Base-by-base conservation (phyloP, 2,113 vertebrate species). In the Eulemur rufifrons region DNA sequence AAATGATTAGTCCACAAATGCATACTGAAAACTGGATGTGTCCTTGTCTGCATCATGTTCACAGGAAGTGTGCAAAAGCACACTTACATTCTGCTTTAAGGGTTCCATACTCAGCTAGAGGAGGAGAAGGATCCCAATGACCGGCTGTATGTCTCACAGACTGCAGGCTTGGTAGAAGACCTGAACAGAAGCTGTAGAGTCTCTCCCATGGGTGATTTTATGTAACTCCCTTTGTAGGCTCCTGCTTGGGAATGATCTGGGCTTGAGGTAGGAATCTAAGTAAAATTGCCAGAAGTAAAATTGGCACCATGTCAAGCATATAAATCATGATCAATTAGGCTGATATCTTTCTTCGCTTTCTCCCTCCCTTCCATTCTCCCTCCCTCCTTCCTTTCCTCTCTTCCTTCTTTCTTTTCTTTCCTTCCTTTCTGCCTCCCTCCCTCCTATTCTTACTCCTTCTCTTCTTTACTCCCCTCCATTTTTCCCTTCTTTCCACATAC, bases 391-490 rank as follows among this genome's bases (percentile, higher is more conserved):
- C 17, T 17, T 12, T 10, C 13, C 20, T 47, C 56, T 12, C 71
- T 52, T 14, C 25, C 23, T 54, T 17, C 17, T 2, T 81, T 7
- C 47, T 8, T 15, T 50, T 18, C 14, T 52, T 34, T 10, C 32
- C 8, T 21, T 14, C 23, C 32, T 21, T 14, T 23, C 32, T 37
- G 47, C 1, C 3, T 52, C 6, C 20, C 66, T 71, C 25, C 32
- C 37, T 17, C 4, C 3, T 32, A 8, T 8, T 39, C 18, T 34
- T 37, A 14, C 29, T 18, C 29, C 71, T 59, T 45, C 10, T 14
- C 23, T 52, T 45, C 8, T 32, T 34, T 3, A 2, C 6, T 66
- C 1, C 1, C 1, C 59, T 0, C 4, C 7, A 6, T 17, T 14
- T 32, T 27, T 20, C 12, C 63, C 52, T 68, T 86, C 56, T 85